These are phyloP conservation scores for Pimephales promelas DNA, from an alignment of 2,113 vertebrate species.

Conservation along the genomic window DNA sequence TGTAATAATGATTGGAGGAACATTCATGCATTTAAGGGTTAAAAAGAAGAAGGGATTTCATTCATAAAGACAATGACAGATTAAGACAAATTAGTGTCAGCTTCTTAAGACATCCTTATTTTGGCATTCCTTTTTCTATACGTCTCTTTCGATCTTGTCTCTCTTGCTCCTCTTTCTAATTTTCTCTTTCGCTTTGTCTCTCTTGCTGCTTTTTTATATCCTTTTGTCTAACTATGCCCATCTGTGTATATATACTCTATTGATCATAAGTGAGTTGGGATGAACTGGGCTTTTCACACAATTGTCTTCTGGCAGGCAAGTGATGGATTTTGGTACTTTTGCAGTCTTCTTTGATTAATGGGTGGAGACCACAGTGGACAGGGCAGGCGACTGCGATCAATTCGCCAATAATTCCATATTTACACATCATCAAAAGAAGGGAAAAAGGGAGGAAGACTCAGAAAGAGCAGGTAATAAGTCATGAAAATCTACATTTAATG, in stretches of 20 bases:
- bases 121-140: background rate
- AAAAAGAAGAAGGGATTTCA: background rate
- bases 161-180: background rate
- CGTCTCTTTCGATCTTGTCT: background rate
- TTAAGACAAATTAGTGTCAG: background rate
- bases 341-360: slow-evolving; percentile 75
- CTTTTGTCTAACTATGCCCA: slow-evolving; percentile 65
- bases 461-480: slow-evolving; percentile 27
- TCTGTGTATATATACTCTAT: slow-evolving; percentile 70
- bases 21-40: no score
- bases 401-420: slow-evolving; percentile 74
- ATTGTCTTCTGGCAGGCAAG: slow-evolving; percentile 74
- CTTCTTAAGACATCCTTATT: background rate
- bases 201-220: slow-evolving; percentile 45
- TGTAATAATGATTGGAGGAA: no score
- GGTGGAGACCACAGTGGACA: slow-evolving; percentile 66
- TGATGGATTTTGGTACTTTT: slow-evolving; percentile 76
- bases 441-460: slow-evolving; percentile 52
- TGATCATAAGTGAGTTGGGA: slow-evolving; percentile 81
- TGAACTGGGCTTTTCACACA: slow-evolving; percentile 75
- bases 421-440: slow-evolving; percentile 67
- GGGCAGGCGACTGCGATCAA: slow-evolving; percentile 65
- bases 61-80: background rate
- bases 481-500: slow-evolving; percentile 20
- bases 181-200: background rate